phyloP scores from a whole-genome alignment of 2,797 vertebrate genomes.

The Coracias cyanogaster region DNA sequence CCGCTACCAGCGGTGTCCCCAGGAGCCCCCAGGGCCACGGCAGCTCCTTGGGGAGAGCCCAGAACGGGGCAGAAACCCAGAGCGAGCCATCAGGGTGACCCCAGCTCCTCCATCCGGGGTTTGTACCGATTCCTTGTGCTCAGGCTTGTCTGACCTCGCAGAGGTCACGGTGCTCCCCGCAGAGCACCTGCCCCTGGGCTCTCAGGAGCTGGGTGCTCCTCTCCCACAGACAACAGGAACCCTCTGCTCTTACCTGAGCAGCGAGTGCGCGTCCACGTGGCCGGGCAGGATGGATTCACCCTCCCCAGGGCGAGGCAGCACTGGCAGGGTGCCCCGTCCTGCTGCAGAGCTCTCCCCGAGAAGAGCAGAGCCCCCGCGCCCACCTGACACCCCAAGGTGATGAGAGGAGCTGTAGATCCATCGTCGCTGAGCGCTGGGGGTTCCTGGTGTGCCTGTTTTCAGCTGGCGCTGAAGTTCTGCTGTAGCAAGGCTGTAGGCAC shows the following conservation, averaged over 20 bases:
- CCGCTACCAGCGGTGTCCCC: neutral
- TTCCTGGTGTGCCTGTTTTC: neutral
- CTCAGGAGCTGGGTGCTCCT: no score
- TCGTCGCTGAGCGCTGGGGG: rapidly evolving
- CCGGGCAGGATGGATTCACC: rapidly evolving
- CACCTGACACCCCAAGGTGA: rapidly evolving
- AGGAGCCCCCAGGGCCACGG: neutral
- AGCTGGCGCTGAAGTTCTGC: neutral
- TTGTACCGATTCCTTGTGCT: rapidly evolving
- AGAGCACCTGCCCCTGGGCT: neutral
- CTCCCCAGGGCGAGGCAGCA: neutral
- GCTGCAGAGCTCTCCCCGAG: neutral
- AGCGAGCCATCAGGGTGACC: rapidly evolving
- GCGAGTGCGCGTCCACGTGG: rapidly evolving
- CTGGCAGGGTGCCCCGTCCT: neutral
- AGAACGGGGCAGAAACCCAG: rapidly evolving
- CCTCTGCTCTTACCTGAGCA: neutral
- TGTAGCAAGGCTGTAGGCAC: rapidly evolving
- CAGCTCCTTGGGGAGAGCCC: neutral
- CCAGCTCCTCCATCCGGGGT: rapidly evolving
- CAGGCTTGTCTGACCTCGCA: rapidly evolving
- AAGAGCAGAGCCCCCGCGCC: neutral
- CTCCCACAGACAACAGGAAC: rapidly evolving
- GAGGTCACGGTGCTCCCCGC: neutral
- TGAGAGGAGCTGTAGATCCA: neutral